A percentile compares a stretch with the other conserved stretches of the same genome.
Conservation (phyloP, 2,113 vertebrate genomes). For the Cheirogaleus medius region DNA sequence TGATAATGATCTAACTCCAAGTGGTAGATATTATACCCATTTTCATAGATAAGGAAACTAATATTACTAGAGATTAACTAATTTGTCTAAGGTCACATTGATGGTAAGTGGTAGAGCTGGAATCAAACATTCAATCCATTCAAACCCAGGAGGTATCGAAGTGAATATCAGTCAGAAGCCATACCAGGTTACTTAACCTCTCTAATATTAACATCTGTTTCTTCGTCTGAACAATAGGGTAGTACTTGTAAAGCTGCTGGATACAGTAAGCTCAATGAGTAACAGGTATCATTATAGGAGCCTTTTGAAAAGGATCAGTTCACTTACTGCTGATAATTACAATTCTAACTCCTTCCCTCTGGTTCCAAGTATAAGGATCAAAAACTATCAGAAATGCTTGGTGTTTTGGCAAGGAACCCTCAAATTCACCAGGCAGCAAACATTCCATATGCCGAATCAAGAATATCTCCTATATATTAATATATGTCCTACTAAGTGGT, state of each 20-base stretch:
- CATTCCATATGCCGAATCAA: neutral
- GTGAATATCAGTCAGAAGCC: neutral
- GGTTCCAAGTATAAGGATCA: neutral
- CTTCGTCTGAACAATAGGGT: neutral
- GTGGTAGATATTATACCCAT: neutral
- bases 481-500: neutral
- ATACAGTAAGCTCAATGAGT: neutral
- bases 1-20: neutral
- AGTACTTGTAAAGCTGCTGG: neutral
- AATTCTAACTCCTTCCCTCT: neutral
- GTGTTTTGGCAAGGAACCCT: neutral
- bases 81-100: neutral
- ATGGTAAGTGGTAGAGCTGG: neutral
- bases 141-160: neutral
- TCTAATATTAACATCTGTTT: neutral
- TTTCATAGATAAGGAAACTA: slow-evolving; percentile 12
- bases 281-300: neutral
- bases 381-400: neutral
- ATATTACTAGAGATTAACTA: neutral
- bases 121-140: neutral
- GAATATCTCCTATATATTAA: neutral
- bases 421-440: neutral
- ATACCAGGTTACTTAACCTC: neutral
- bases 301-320: neutral
- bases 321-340: neutral